Evolutionary conservation across 2,797 vertebrate genomes (phyloP), one percentile per base, ranked within the genome.

Genomic region (Tarsius wallacei): DNA sequence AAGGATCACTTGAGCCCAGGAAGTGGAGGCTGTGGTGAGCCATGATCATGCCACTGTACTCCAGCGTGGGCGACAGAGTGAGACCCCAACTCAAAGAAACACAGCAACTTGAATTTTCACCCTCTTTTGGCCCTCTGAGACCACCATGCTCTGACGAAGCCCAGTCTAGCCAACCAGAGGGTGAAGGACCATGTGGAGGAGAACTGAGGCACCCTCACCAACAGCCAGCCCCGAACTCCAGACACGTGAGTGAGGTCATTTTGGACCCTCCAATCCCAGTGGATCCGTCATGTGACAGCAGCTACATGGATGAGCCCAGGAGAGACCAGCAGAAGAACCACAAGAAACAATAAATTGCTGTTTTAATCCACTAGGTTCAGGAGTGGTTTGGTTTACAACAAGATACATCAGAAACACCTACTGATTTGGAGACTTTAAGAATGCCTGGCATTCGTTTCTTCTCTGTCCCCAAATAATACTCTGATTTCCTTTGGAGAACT

Each of bases 401-500:
- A 68, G 24, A n/a, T 59, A 33, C 57, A 31, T 74, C 2, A 84
- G 64, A 47, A 66, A 51, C 17, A 33, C 21, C 28, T 68, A 59
- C 3, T 66, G 64, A 91, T 92, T 51, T 22, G 31, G 57, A 74
- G 26, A 26, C 55, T 76, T 71, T 15, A 57, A 55, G 82, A 33
- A 31, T 28, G 31, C 24, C 31, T 64, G 47, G 22, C 51, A 68
- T 64, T 57, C 42, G 2, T 59, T 85, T 49, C n/a, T 8, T 61
- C 49, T 66, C 66, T 88, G 94, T 94, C 71, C 19, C 16, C 1
- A 85, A 70, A 73, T 77, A 74, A 89, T 47, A 78, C 49, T 53
- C 71, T 71, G n/a, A 70, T 90, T 96, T 90, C 80, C 42, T 92
- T 93, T 53, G 55, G 28, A 47, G 28, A 78, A 77, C n/a, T 71